Evolutionary conservation across 2,797 vertebrate species (phyloP).

Genomic region (Danionella dracula): DNA sequence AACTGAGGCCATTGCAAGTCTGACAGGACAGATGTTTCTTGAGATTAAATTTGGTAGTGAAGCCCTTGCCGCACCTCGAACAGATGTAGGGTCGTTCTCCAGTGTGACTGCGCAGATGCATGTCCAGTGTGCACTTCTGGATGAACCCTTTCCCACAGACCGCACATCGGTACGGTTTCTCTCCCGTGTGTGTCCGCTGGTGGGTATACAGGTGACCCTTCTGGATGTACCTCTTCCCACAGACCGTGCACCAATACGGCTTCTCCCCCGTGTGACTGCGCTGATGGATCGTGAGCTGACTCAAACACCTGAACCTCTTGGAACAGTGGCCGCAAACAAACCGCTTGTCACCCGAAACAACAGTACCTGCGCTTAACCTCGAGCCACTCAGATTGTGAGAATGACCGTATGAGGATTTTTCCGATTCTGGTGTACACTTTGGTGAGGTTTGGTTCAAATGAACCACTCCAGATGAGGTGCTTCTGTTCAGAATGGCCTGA

Average conservation of each 20-base stretch:
- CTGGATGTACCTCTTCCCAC: slow-evolving; percentile 71
- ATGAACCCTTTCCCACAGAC: slow-evolving; percentile 72
- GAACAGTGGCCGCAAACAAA: slow-evolving; percentile 68
- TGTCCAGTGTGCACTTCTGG: slow-evolving; percentile 75
- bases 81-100: slow-evolving; percentile 73
- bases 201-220: slow-evolving; percentile 74
- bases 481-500: slow-evolving; percentile 35
- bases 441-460: slow-evolving; percentile 2
- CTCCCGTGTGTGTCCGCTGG: slow-evolving; percentile 73
- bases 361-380: slow-evolving; percentile 54
- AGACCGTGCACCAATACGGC: slow-evolving; percentile 67
- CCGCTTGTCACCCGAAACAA: slow-evolving; percentile 52
- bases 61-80: slow-evolving; percentile 65
- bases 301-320: slow-evolving; percentile 70
- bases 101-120: slow-evolving; percentile 73
- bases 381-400: slow-evolving; percentile 44
- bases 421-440: slow-evolving; percentile 38
- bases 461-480: slow-evolving; percentile 33
- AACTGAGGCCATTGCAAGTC: slow-evolving; percentile 31
- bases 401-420: slow-evolving; percentile 33
- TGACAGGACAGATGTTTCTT: slow-evolving; percentile 60
- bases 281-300: slow-evolving; percentile 73
- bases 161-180: slow-evolving; percentile 71
- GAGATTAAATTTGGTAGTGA: slow-evolving; percentile 60
- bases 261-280: slow-evolving; percentile 77